Percentiles rank a stretch among this genome's conserved stretches.
Conservation (phyloP, 2,797 vertebrate species). For the Lindbergichthys nudifrons region DNA sequence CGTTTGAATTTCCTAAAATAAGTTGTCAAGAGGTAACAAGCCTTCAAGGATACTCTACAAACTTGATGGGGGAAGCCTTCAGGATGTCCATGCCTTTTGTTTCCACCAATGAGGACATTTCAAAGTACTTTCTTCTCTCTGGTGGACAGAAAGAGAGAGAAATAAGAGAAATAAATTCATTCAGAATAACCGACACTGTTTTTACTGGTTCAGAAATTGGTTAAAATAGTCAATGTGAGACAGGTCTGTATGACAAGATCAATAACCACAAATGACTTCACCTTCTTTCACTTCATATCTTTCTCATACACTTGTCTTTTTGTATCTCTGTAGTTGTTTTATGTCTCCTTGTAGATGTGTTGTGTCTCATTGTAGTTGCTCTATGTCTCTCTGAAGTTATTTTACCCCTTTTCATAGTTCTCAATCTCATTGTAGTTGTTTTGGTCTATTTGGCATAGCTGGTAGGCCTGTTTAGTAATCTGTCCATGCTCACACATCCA, state of each 20-base stretch:
- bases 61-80: conserved; percentile 89
- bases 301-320: background rate
- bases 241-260: conserved; percentile 1
- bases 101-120: conserved; percentile 96
- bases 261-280: conserved; percentile 19
- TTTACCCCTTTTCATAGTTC: too few relatives aligned
- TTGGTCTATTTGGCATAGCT: too few relatives aligned
- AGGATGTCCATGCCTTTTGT: conserved; percentile 93
- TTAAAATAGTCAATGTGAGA: background rate
- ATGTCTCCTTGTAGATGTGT: too few relatives aligned
- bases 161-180: background rate
- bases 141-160: conserved; percentile 6
- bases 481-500: background rate
- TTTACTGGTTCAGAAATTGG: background rate
- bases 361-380: too few relatives aligned
- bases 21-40: background rate
- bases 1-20: background rate
- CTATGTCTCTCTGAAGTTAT: too few relatives aligned
- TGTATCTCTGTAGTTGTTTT: background rate
- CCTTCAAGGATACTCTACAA: conserved; percentile 91
- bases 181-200: too few relatives aligned
- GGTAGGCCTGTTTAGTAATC: too few relatives aligned
- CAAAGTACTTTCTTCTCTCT: conserved; percentile 90
- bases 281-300: conserved; percentile 2
- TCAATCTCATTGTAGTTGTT: too few relatives aligned